Percentiles rank a stretch among this genome's conserved stretches.
Evolutionary conservation across 2,797 vertebrate species (phyloP).

Genomic region (Meriones psammophilus): DNA sequence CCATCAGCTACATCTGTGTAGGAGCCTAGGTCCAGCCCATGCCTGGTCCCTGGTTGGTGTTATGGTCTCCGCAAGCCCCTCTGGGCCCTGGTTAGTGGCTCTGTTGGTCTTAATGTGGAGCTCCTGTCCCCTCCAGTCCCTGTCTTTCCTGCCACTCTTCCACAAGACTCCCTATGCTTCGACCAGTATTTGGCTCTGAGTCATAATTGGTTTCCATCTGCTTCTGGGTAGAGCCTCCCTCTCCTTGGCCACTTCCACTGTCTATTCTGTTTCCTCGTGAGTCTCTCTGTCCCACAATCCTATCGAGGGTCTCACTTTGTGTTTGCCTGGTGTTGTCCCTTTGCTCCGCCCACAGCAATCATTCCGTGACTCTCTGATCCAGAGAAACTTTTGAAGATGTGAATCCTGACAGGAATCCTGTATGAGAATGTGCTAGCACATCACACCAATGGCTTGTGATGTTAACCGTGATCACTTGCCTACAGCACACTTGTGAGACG

Average conservation of each 20-base stretch:
- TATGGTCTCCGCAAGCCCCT: too few relatives aligned
- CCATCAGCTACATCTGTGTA: too few relatives aligned
- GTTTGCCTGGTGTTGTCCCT: conserved; percentile 16
- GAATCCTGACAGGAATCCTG: neutral
- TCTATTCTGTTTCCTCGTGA: neutral
- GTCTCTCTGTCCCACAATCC: neutral
- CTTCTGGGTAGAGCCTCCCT: too few relatives aligned
- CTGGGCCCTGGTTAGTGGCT: too few relatives aligned
- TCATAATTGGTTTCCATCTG: too few relatives aligned
- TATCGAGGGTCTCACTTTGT: neutral
- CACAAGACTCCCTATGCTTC: too few relatives aligned
- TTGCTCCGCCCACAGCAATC: neutral
- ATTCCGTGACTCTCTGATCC: neutral
- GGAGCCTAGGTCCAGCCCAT: too few relatives aligned
- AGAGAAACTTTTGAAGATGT: neutral
- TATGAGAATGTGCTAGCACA: neutral
- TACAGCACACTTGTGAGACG: neutral
- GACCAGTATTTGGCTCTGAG: too few relatives aligned
- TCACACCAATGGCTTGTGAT: neutral
- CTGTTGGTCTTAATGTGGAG: too few relatives aligned
- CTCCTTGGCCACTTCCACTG: neutral
- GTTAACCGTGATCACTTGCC: conserved; percentile 6
- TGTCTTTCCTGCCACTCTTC: too few relatives aligned
- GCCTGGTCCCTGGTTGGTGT: too few relatives aligned
- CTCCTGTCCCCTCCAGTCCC: too few relatives aligned